phyloP scores from a whole-genome alignment of 2,888 invertebrate genomes.

The Rhamnusium bicolor region DNA sequence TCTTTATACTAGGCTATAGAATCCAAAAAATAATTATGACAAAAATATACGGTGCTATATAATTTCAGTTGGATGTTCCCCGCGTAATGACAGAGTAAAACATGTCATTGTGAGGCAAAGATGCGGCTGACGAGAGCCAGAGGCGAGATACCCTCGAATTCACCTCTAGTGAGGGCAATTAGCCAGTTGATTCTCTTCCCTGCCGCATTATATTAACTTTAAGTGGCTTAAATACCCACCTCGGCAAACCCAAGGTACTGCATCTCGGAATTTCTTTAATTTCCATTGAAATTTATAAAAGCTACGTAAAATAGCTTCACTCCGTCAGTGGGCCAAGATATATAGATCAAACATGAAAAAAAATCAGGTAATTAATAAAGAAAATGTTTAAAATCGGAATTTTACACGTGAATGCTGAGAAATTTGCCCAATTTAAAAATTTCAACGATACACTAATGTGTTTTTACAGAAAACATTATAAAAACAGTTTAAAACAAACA shows the following conservation, averaged over 20 bases:
- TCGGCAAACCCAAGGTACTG: not conserved
- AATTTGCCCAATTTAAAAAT: no score
- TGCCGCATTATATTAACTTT: not conserved
- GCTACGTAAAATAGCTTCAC: not conserved
- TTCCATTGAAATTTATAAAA: not conserved
- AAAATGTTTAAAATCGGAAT: no score
- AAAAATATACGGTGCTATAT: conserved; percentile 66
- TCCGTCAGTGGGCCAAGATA: not conserved
- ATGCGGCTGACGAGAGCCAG: conserved; percentile 63
- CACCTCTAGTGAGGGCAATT: conserved; percentile 31
- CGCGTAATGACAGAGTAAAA: conserved; percentile 65
- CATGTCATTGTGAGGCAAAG: conserved; percentile 67
- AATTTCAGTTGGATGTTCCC: conserved; percentile 65
- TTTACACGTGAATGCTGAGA: no score
- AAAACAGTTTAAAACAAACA: no score
- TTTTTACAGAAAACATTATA: no score
- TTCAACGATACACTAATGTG: no score
- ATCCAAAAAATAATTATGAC: conserved; percentile 69
- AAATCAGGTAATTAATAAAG: no score
- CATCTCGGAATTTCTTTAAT: not conserved
- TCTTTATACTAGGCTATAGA: conserved; percentile 58
- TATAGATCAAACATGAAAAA: not conserved
- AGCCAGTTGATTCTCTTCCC: conserved; percentile 7
- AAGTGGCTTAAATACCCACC: not conserved
- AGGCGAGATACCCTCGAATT: conserved; percentile 57